Conservation (phyloP, 92 coral and sea anemone genomes). For the Heliopora coerulea region DNA sequence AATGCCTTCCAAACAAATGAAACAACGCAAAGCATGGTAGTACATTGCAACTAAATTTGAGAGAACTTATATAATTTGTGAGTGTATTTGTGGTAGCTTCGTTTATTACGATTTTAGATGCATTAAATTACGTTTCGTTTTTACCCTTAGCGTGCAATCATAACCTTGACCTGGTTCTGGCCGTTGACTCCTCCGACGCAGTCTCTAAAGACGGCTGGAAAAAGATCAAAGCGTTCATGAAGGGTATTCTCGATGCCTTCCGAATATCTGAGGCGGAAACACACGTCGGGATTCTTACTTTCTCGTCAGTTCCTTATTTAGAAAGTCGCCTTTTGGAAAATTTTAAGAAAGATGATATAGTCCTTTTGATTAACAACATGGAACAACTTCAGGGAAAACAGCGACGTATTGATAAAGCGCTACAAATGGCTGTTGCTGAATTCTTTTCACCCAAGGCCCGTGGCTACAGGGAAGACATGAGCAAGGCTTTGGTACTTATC, state of each 20-base stretch:
- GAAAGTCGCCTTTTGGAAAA: constrained; percentile 28
- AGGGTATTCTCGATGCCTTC: constrained; percentile 35
- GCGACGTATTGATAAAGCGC: constrained; percentile 33
- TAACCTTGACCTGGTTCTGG: constrained; percentile 37
- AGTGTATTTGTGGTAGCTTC: no score
- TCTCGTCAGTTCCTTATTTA: constrained; percentile 30
- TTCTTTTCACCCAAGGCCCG: constrained; percentile 32
- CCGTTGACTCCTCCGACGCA: constrained; percentile 36
- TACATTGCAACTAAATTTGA: no score
- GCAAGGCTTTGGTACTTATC: constrained; percentile 35
- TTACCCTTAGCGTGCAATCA: constrained; percentile 21
- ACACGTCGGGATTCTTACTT: constrained; percentile 28
- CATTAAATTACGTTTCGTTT: not conserved
- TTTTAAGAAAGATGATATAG: constrained; percentile 24
- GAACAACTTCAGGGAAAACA: constrained; percentile 39
- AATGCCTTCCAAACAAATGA: no score
- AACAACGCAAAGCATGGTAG: no score
- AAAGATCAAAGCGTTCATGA: constrained; percentile 25
- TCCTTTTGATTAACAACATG: constrained; percentile 25
- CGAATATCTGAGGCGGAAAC: constrained; percentile 29
- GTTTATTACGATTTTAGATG: not conserved
- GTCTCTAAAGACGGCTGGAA: constrained; percentile 36
- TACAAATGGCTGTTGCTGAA: constrained; percentile 38
- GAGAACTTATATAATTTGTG: no score
- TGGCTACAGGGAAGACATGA: constrained; percentile 22